Conservation (phyloP, 2,113 vertebrate species). For the Tragulus kanchil region DNA sequence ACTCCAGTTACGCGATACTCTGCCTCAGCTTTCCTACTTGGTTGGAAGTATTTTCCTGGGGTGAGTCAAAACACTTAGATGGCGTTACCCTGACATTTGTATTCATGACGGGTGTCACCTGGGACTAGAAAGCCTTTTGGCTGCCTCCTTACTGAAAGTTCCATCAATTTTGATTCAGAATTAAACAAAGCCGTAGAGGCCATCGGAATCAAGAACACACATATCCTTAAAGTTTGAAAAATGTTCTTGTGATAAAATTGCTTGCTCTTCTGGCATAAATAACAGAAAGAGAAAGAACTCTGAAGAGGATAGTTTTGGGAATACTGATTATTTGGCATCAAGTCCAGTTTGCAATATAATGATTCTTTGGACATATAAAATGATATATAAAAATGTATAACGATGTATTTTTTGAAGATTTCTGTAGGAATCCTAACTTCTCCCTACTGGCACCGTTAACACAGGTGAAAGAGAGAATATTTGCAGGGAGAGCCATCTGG, state of each 20-base stretch:
- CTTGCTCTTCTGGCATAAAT: not conserved
- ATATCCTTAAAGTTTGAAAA: constrained; percentile 38
- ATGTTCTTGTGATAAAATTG: constrained; percentile 53
- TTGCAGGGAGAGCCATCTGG: constrained; percentile 71
- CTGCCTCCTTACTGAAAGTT: constrained; percentile 71
- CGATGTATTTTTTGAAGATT: constrained; percentile 1
- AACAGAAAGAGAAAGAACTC: constrained; percentile 6
- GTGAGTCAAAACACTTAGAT: constrained; percentile 67
- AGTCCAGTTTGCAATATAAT: not conserved
- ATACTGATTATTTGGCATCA: not conserved
- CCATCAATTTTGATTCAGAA: constrained; percentile 66
- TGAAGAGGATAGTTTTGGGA: not conserved
- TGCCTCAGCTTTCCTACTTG: constrained; percentile 67
- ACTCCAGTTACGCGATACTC: not conserved
- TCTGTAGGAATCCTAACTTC: constrained; percentile 1
- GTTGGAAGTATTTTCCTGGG: constrained; percentile 56
- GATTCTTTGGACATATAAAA: too few relatives aligned
- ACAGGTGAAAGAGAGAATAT: constrained; percentile 4
- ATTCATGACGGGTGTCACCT: constrained; percentile 58
- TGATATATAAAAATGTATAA: not conserved
- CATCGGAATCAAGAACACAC: not conserved
- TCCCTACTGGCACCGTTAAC: not conserved
- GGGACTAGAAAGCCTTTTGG: constrained; percentile 62
- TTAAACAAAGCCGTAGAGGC: constrained; percentile 48
- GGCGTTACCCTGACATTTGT: constrained; percentile 72